Evolutionary conservation across 1,140 invertebrate species (phyloP).

Genomic region (Propsilocerus akamusi): DNA sequence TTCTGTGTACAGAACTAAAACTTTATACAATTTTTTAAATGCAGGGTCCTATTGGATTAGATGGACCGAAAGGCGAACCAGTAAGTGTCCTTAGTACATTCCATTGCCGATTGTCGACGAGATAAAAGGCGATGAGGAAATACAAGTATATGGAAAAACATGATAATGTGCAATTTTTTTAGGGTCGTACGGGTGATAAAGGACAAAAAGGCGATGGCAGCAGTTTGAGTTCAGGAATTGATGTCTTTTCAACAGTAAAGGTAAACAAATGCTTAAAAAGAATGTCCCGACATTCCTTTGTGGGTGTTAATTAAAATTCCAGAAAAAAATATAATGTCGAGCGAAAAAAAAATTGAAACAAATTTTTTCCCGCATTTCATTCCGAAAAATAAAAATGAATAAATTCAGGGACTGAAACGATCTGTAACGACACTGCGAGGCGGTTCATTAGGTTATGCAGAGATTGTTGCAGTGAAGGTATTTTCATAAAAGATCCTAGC

Average conservation of each 20-base stretch:
- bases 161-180: slow-evolving; percentile 8
- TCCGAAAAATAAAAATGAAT: slow-evolving; percentile 5
- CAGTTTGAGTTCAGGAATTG: slow-evolving; percentile 54
- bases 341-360: not conserved
- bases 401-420: slow-evolving; percentile 64
- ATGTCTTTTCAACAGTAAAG: slow-evolving; percentile 79
- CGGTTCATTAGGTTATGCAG: slow-evolving; percentile 72
- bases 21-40: not conserved
- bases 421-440: slow-evolving; percentile 77
- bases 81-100: slow-evolving; percentile 36
- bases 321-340: not conserved
- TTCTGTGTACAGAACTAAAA: not conserved
- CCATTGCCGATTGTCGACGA: not conserved
- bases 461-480: slow-evolving; percentile 93
- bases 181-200: slow-evolving; percentile 74
- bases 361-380: slow-evolving; percentile 6
- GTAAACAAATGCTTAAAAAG: slow-evolving; percentile 27
- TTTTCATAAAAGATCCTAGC: slow-evolving; percentile 4
- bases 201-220: slow-evolving; percentile 72
- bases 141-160: not conserved
- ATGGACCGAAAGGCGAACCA: slow-evolving; percentile 82
- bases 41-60: slow-evolving; percentile 82
- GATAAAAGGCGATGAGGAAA: not conserved
- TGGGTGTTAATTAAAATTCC: slow-evolving; percentile 4
- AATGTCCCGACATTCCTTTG: slow-evolving; percentile 7